Conservation (phyloP, 1,140 invertebrate species). For the Hetaerina americana region DNA sequence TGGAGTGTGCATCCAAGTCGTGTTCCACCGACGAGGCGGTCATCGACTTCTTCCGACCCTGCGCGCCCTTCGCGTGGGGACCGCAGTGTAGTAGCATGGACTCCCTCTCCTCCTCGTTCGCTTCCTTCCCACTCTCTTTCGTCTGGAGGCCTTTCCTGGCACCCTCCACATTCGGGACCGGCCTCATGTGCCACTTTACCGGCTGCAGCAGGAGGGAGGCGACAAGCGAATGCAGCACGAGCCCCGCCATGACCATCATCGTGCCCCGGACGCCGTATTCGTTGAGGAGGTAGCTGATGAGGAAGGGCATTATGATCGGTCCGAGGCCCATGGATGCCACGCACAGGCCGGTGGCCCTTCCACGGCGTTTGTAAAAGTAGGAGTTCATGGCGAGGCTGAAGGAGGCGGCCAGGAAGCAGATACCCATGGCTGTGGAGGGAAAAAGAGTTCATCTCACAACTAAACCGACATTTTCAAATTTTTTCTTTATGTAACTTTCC, state of each 20-base stretch:
- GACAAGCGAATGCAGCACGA: slow-evolving; percentile 46
- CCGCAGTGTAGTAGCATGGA: too few species aligned
- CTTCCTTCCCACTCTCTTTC: not conserved
- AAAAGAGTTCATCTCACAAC: too few species aligned
- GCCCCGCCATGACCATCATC: slow-evolving; percentile 42
- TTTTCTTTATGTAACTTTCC: too few species aligned
- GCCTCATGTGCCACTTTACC: slow-evolving; percentile 50
- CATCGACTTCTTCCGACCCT: not conserved
- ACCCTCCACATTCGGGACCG: not conserved
- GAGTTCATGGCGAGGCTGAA: slow-evolving; percentile 56
- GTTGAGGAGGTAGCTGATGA: slow-evolving; percentile 43
- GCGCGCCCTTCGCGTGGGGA: not conserved
- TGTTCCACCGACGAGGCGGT: slow-evolving; percentile 15
- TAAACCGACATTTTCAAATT: too few species aligned
- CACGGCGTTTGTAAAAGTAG: slow-evolving; percentile 51
- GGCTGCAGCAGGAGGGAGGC: slow-evolving; percentile 48
- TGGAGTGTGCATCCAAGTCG: slow-evolving; percentile 24
- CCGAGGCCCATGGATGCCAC: slow-evolving; percentile 58
- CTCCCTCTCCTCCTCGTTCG: not conserved
- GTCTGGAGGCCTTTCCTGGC: not conserved
- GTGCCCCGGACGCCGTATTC: slow-evolving; percentile 42
- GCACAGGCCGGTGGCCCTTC: slow-evolving; percentile 50
- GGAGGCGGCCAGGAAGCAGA: slow-evolving; percentile 48
- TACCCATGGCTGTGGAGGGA: slow-evolving; percentile 45
- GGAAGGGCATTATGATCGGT: slow-evolving; percentile 55